Evolutionary conservation across 2,113 vertebrate species (phyloP).

Genomic region (Cynoglossus semilaevis): DNA sequence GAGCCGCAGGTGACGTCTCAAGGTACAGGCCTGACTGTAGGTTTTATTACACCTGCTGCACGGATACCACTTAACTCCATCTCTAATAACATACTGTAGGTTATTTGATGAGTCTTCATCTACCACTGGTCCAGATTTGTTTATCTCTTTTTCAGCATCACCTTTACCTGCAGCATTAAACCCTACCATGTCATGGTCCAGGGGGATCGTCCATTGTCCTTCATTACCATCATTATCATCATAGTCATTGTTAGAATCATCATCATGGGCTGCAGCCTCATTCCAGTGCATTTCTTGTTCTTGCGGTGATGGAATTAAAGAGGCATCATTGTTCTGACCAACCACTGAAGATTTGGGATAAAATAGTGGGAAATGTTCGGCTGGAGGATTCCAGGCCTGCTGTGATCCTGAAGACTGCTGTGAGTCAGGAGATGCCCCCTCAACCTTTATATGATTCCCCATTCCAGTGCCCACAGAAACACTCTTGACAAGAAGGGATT

Average conservation of each 20-base stretch:
- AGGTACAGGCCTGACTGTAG: slow-evolving; percentile 69
- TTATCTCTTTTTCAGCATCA: slow-evolving; percentile 14
- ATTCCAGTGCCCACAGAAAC: slow-evolving; percentile 64
- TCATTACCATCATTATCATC: slow-evolving; percentile 17
- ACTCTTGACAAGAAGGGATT: slow-evolving; percentile 17
- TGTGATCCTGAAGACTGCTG: slow-evolving; percentile 24
- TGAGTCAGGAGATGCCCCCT: slow-evolving; percentile 36
- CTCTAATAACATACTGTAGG: slow-evolving; percentile 58
- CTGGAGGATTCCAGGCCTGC: slow-evolving; percentile 36
- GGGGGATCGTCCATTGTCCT: slow-evolving; percentile 71
- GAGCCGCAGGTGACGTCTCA: slow-evolving; percentile 71
- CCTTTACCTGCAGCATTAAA: slow-evolving; percentile 42
- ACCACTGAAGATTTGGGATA: slow-evolving; percentile 22
- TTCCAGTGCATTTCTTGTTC: slow-evolving; percentile 37
- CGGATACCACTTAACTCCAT: slow-evolving; percentile 69
- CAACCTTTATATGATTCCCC: slow-evolving; percentile 51
- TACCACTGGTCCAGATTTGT: slow-evolving; percentile 13
- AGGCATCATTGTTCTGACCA: slow-evolving; percentile 23
- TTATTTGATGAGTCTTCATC: slow-evolving; percentile 14
- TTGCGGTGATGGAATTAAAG: slow-evolving; percentile 20
- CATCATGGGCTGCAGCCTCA: slow-evolving; percentile 8
- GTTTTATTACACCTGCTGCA: slow-evolving; percentile 74
- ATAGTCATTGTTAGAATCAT: slow-evolving; percentile 1
- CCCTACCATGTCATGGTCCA: slow-evolving; percentile 71
- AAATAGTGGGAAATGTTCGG: slow-evolving; percentile 59